Evolutionary conservation across 2,797 vertebrate genomes (phyloP).

Genomic region (Propithecus perrieri): DNA sequence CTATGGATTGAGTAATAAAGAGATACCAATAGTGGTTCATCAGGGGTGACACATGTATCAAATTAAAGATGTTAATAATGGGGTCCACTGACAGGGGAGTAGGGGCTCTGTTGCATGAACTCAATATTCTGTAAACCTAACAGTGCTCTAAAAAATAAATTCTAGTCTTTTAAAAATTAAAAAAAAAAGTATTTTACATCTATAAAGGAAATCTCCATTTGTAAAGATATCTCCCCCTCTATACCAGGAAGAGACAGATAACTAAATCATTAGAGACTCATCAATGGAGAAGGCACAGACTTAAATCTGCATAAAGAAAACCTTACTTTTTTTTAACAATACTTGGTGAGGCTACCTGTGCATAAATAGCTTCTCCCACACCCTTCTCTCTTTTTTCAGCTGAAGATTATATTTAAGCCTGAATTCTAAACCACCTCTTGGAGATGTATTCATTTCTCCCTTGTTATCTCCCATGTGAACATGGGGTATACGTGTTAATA

Average conservation of each 20-base stretch:
- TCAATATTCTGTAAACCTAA: too few species aligned
- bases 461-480: not conserved
- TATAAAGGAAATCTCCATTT: not conserved
- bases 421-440: not conserved
- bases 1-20: too few species aligned
- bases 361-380: not conserved
- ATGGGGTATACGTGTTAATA: not conserved
- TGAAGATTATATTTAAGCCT: not conserved
- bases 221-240: not conserved
- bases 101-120: too few species aligned
- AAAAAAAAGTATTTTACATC: not conserved
- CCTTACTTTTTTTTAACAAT: not conserved
- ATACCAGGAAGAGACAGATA: not conserved
- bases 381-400: not conserved
- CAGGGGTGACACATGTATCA: too few species aligned
- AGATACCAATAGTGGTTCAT: too few species aligned
- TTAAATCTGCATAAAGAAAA: not conserved
- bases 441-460: not conserved
- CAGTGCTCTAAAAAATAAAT: too few species aligned
- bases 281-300: not conserved
- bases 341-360: not conserved
- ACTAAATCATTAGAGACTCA: not conserved
- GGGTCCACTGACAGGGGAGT: too few species aligned
- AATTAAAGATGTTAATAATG: too few species aligned
- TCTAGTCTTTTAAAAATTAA: too few species aligned